phyloP scores from a whole-genome alignment of 2,888 invertebrate species.

The Eupithecia dodoneata region DNA sequence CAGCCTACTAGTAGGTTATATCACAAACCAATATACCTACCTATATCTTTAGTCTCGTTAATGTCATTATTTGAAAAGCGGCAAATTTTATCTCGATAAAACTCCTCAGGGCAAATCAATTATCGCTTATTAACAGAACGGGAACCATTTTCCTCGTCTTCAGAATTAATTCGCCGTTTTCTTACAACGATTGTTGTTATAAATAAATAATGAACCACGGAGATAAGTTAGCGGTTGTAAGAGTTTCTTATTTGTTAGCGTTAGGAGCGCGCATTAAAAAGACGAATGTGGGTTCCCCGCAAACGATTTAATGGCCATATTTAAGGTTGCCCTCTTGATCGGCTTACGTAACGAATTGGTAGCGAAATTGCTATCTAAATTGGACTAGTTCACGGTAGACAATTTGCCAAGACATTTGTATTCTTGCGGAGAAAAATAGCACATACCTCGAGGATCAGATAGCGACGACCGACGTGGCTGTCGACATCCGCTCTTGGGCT shows the following conservation, averaged over 20 bases:
- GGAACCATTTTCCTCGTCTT: slow-evolving; percentile 37
- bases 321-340: slow-evolving; percentile 80
- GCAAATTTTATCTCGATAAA: not conserved
- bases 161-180: slow-evolving; percentile 44
- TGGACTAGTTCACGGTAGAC: slow-evolving; percentile 82
- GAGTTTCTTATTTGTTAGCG: slow-evolving; percentile 66
- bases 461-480: slow-evolving; percentile 67
- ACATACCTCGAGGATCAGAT: slow-evolving; percentile 79
- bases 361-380: slow-evolving; percentile 83
- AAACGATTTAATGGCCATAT: slow-evolving; percentile 78
- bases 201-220: slow-evolving; percentile 46
- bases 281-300: slow-evolving; percentile 68
- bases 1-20: not conserved
- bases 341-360: slow-evolving; percentile 82
- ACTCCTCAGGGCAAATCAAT: slow-evolving; percentile 40
- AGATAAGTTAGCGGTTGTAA: slow-evolving; percentile 57
- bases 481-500: slow-evolving; percentile 71
- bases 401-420: slow-evolving; percentile 84
- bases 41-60: not conserved
- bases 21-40: not conserved
- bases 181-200: slow-evolving; percentile 38
- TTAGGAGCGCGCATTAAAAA: slow-evolving; percentile 66
- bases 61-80: not conserved
- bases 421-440: slow-evolving; percentile 82
- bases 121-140: slow-evolving; percentile 41